Percentiles rank a stretch among this genome's conserved stretches.
Conservation (phyloP, 2,797 vertebrate genomes). For the Lemur catta region DNA sequence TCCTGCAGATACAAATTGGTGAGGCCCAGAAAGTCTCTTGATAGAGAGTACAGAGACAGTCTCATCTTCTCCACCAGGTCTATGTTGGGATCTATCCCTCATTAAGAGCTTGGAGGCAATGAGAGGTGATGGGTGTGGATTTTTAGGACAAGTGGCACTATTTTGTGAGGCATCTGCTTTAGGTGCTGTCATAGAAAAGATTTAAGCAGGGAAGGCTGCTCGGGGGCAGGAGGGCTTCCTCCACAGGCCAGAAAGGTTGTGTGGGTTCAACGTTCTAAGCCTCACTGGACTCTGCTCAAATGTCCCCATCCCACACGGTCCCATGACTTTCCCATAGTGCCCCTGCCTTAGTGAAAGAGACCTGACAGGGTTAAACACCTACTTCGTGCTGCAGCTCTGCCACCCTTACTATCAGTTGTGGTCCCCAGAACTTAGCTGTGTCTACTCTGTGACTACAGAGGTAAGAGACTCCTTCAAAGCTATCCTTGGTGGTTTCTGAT, state of each 20-base stretch:
- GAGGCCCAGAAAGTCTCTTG: background rate
- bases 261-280: background rate
- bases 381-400: background rate
- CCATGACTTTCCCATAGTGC: background rate
- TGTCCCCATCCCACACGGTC: background rate
- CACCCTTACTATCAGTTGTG: background rate
- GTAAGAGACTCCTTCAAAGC: background rate
- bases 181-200: background rate
- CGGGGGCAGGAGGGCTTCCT: background rate
- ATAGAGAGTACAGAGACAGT: background rate
- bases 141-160: background rate
- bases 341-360: background rate
- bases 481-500: background rate
- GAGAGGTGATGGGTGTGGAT: background rate
- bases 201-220: background rate
- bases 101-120: background rate
- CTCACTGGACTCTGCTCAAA: background rate
- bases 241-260: background rate
- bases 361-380: background rate
- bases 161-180: background rate
- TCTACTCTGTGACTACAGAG: background rate
- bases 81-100: background rate
- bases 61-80: background rate
- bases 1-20: background rate
- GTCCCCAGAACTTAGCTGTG: background rate